Evolutionary conservation across 2,797 vertebrate species (phyloP).

Genomic region (Malurus splendens): DNA sequence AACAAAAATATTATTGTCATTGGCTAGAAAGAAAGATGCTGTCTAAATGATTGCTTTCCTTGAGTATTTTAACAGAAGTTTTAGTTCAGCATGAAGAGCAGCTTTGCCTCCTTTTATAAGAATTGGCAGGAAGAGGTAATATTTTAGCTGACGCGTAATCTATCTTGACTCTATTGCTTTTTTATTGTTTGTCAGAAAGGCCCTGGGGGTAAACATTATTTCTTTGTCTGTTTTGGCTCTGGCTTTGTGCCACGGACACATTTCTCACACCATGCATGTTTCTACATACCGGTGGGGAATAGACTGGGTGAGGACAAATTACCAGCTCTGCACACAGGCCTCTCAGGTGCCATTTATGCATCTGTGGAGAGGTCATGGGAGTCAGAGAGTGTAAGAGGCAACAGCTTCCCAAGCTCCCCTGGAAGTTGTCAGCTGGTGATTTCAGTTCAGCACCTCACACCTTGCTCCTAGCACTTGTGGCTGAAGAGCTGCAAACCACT

Average conservation of each 20-base stretch:
- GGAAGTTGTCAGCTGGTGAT: background rate
- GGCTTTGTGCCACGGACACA: conserved; percentile 73
- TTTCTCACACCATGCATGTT: conserved; percentile 78
- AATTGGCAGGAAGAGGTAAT: conserved; percentile 79
- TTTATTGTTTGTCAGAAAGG: conserved; percentile 71
- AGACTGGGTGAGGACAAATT: conserved; percentile 63
- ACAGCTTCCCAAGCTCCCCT: conserved; percentile 1
- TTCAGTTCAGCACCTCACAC: conserved; percentile 10
- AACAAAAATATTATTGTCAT: conserved; percentile 66
- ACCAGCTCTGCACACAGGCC: conserved; percentile 58
- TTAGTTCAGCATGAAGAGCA: conserved; percentile 50
- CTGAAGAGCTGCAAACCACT: background rate
- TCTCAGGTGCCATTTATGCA: conserved; percentile 59
- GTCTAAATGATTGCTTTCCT: conserved; percentile 62
- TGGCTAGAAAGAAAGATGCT: conserved; percentile 60
- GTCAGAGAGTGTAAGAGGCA: conserved; percentile 25
- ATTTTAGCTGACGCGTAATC: conserved; percentile 80
- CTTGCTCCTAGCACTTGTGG: background rate
- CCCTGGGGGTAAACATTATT: conserved; percentile 76
- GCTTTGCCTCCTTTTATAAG: conserved; percentile 68
- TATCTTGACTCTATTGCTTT: conserved; percentile 76
- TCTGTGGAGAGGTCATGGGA: conserved; percentile 15
- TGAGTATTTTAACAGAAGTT: conserved; percentile 62
- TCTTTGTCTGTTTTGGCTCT: conserved; percentile 78
- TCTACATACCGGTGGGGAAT: conserved; percentile 70